A percentile compares a stretch with the other conserved stretches of the same genome.
phyloP scores from a whole-genome alignment of 2,797 vertebrate species.

The Hippocampus kuda region DNA sequence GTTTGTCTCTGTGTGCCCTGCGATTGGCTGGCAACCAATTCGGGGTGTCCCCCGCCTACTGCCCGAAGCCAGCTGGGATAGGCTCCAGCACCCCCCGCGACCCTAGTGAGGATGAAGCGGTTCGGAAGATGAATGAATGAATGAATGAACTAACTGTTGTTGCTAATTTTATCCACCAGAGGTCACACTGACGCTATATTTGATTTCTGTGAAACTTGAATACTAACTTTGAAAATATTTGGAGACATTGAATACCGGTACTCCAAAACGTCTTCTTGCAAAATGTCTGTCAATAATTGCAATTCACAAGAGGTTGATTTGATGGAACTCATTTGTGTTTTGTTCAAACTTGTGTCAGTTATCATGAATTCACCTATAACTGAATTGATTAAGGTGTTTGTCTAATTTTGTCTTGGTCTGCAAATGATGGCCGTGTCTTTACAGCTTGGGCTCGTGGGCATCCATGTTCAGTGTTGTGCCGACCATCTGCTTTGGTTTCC shows the following conservation, averaged over 20 bases:
- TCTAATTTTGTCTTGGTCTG: neutral
- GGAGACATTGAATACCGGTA: too few species aligned
- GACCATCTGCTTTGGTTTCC: slow-evolving; percentile 96
- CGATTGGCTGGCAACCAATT: too few species aligned
- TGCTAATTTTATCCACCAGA: neutral
- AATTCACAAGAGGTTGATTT: too few species aligned
- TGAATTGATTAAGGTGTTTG: neutral
- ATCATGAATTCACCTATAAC: neutral
- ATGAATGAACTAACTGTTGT: neutral
- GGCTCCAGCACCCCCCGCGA: too few species aligned
- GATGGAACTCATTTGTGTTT: neutral
- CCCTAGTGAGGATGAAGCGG: too few species aligned
- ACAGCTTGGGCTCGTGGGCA: slow-evolving; percentile 74
- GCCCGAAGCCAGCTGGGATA: too few species aligned
- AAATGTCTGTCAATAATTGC: neutral
- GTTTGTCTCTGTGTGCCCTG: too few species aligned
- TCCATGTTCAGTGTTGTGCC: slow-evolving; percentile 85
- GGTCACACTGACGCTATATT: neutral
- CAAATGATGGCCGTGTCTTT: slow-evolving; percentile 17
- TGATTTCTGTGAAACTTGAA: neutral
- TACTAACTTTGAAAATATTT: neutral
- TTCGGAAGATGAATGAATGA: too few species aligned
- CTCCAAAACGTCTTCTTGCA: neutral
- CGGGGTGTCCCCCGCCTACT: too few species aligned
- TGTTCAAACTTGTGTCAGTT: neutral